Evolutionary conservation across 2,113 vertebrate genomes (phyloP).

Genomic region (Xenus cinereus): DNA sequence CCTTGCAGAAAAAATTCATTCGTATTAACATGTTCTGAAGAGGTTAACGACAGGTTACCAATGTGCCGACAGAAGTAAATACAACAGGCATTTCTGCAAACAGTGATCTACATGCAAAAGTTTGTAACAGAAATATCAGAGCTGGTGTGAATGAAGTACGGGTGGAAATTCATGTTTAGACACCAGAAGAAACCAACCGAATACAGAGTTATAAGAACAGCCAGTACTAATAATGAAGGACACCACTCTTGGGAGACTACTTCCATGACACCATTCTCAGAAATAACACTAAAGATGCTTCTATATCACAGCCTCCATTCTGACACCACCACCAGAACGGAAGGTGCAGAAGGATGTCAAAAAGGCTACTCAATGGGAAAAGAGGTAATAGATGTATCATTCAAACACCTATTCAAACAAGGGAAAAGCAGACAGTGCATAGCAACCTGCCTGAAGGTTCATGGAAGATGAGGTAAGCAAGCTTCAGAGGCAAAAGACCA

Average conservation of each 20-base stretch:
- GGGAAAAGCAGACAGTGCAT: accelerated
- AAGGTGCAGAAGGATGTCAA: not conserved
- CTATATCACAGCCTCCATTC: not conserved
- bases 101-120: not conserved
- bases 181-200: not conserved
- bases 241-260: not conserved
- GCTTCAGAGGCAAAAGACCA: not conserved
- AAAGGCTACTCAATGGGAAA: not conserved
- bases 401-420: not conserved
- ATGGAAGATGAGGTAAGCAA: not conserved
- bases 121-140: not conserved
- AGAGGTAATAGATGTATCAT: accelerated
- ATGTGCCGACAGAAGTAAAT: not conserved
- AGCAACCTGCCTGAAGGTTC: not conserved
- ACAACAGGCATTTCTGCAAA: not conserved
- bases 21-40: not conserved
- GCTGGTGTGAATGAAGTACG: not conserved
- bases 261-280: not conserved
- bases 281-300: not conserved
- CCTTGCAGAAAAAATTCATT: not conserved
- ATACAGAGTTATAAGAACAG: not conserved
- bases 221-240: no score
- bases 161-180: not conserved
- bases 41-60: not conserved
- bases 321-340: accelerated